These are phyloP conservation scores for Conchocele bisecta DNA, from an alignment of 2,888 invertebrate species.

Conservation along the genomic window DNA sequence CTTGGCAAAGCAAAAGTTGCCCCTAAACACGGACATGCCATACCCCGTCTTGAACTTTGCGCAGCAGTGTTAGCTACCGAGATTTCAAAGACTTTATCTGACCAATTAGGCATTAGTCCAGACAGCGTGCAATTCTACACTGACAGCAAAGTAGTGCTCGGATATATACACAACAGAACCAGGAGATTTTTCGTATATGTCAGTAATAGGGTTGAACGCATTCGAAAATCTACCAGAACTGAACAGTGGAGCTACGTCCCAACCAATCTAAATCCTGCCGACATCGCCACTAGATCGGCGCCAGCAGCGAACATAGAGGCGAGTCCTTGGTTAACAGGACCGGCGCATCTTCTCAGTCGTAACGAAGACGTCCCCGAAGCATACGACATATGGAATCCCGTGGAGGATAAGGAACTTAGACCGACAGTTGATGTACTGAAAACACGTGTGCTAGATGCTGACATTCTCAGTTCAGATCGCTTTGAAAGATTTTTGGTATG, in stretches of 20 bases:
- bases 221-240: conserved; percentile 15
- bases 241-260: conserved; percentile 39
- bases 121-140: conserved; percentile 18
- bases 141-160: conserved; percentile 42
- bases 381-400: background rate
- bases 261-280: conserved; percentile 40
- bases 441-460: too few species aligned
- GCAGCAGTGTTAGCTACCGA: conserved; percentile 51
- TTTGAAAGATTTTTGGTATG: conserved; percentile 18
- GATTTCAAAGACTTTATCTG: conserved; percentile 18
- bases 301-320: background rate
- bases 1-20: conserved; percentile 54
- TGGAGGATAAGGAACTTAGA: background rate
- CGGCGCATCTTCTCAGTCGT: background rate
- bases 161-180: conserved; percentile 34
- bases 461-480: background rate
- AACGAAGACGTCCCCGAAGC: background rate
- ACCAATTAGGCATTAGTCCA: conserved; percentile 9
- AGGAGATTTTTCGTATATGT: conserved; percentile 51
- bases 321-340: conserved; percentile 26
- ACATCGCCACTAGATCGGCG: conserved; percentile 32
- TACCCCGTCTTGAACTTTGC: conserved; percentile 55
- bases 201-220: conserved; percentile 22
- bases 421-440: background rate
- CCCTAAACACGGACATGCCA: conserved; percentile 35